Percentiles rank a stretch among this genome's conserved stretches.
Evolutionary conservation across 2,113 vertebrate species (phyloP).

Genomic region (Hassar affinis): DNA sequence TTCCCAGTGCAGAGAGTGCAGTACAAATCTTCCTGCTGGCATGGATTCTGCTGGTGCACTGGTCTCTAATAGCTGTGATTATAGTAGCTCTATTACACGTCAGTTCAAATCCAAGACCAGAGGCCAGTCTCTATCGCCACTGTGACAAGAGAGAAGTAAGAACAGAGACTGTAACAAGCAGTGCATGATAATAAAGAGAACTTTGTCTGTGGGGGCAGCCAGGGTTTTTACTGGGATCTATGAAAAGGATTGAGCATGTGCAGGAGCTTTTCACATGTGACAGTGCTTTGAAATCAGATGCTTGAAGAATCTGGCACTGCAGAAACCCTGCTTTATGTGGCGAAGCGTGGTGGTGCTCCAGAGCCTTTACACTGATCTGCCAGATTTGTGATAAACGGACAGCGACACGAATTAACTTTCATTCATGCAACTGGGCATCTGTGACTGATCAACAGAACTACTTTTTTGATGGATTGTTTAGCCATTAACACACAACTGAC

Average conservation of each 20-base stretch:
- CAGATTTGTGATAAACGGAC: constrained; percentile 5
- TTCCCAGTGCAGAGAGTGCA: constrained; percentile 40
- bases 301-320: constrained; percentile 56
- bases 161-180: not conserved
- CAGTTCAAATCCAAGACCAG: constrained; percentile 28
- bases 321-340: constrained; percentile 39
- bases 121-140: not conserved
- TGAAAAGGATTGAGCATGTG: constrained; percentile 29
- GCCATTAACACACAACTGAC: not conserved
- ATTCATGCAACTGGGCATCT: not conserved
- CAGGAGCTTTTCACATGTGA: constrained; percentile 29
- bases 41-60: constrained; percentile 23
- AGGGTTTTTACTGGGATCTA: constrained; percentile 25
- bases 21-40: constrained; percentile 33
- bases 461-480: not conserved
- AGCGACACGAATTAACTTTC: not conserved
- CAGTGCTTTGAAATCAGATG: constrained; percentile 53
- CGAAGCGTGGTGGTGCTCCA: not conserved
- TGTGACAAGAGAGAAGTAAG: not conserved
- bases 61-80: constrained; percentile 13
- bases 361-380: not conserved
- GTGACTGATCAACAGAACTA: constrained; percentile 7
- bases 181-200: constrained; percentile 41
- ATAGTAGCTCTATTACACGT: constrained; percentile 9
- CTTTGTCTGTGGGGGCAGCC: constrained; percentile 34